Conservation (phyloP, 2,888 invertebrate species). For the Lysandra coridon region DNA sequence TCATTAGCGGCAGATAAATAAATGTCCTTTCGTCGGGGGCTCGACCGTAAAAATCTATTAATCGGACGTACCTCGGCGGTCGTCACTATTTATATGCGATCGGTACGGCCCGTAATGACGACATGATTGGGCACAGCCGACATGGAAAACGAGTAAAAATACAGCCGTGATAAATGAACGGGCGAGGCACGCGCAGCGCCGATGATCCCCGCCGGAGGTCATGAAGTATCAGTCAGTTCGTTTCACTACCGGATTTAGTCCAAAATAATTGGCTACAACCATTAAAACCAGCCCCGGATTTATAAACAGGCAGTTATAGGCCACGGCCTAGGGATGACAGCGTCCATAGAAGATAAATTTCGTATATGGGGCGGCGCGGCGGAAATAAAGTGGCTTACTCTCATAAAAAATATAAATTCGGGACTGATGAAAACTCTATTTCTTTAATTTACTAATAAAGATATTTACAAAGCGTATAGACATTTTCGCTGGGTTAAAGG, state of each 20-base stretch:
- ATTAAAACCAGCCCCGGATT: too few relatives aligned
- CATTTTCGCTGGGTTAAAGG: too few relatives aligned
- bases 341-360: too few relatives aligned
- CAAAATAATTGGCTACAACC: background rate
- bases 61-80: slow-evolving; percentile 68
- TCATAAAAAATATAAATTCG: too few relatives aligned
- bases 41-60: slow-evolving; percentile 68
- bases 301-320: too few relatives aligned
- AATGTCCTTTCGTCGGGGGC: slow-evolving; percentile 49
- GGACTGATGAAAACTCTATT: too few relatives aligned
- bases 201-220: slow-evolving; percentile 47
- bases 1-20: slow-evolving; percentile 39
- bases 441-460: too few relatives aligned
- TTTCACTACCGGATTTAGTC: background rate
- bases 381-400: too few relatives aligned
- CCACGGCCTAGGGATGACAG: too few relatives aligned
- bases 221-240: slow-evolving; percentile 28
- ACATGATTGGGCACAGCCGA: slow-evolving; percentile 75
- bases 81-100: slow-evolving; percentile 73
- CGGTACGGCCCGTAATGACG: slow-evolving; percentile 68
- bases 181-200: slow-evolving; percentile 66
- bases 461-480: too few relatives aligned
- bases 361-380: too few relatives aligned
- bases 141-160: slow-evolving; percentile 75
- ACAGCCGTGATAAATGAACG: slow-evolving; percentile 70